phyloP scores from a whole-genome alignment of 2,888 invertebrate species.

The Rotaria sp. region DNA sequence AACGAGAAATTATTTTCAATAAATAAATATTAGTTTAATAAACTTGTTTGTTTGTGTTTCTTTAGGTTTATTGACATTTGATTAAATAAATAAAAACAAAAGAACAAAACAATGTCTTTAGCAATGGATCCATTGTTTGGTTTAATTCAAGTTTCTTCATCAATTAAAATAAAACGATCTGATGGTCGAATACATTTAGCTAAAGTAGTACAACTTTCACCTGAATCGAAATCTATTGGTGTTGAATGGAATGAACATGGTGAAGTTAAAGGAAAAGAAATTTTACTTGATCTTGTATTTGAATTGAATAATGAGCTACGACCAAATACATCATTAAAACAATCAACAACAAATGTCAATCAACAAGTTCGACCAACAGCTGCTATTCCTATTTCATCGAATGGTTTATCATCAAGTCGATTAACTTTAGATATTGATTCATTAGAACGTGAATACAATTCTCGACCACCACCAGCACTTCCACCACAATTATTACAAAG shows the following conservation, averaged over 20 bases:
- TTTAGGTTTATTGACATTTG: not conserved
- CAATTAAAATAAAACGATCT: slow-evolving; percentile 23
- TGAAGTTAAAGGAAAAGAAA: slow-evolving; percentile 97
- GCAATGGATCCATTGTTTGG: not conserved
- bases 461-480: slow-evolving; percentile 12
- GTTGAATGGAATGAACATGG: slow-evolving; percentile 99
- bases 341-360: not conserved
- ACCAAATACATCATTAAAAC: not conserved
- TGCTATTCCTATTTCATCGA: not conserved
- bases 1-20: not conserved
- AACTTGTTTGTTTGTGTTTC: not conserved
- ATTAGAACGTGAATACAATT: slow-evolving; percentile 23
- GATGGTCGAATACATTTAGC: slow-evolving; percentile 83
- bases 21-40: not conserved
- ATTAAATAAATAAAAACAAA: not conserved
- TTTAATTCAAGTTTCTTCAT: slow-evolving; percentile 1
- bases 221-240: slow-evolving; percentile 77
- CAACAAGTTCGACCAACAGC: slow-evolving; percentile 20
- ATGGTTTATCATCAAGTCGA: not conserved
- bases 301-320: slow-evolving; percentile 64
- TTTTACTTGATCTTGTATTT: slow-evolving; percentile 71
- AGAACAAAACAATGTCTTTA: not conserved
- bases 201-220: slow-evolving; percentile 83
- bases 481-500: slow-evolving; percentile 11
- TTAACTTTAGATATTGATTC: slow-evolving; percentile 27